Percentiles rank a stretch among this genome's conserved stretches.
Evolutionary conservation across 2,797 vertebrate species (phyloP).

Genomic region (Clarias platycephalus): DNA sequence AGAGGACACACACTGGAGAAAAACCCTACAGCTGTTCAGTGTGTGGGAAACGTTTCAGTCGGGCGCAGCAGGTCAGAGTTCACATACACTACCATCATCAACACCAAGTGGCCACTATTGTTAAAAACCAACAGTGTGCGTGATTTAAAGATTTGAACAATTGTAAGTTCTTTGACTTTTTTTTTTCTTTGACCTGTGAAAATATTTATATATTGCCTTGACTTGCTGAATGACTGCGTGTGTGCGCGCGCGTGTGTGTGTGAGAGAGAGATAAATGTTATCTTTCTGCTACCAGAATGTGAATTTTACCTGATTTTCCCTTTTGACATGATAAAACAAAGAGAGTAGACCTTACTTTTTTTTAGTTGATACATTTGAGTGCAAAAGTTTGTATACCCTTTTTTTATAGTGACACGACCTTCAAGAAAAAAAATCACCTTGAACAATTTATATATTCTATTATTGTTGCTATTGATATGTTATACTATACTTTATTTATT

Average conservation of each 20-base stretch:
- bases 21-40: constrained; percentile 44
- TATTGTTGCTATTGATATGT: no score
- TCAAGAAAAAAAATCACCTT: not conserved
- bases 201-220: constrained; percentile 12
- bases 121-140: constrained; percentile 29
- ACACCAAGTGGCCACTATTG: constrained; percentile 33
- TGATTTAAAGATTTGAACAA: not conserved
- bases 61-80: constrained; percentile 44
- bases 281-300: not conserved
- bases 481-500: no score
- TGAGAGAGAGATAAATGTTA: not conserved
- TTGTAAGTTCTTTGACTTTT: not conserved
- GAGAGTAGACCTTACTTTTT: not conserved
- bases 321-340: not conserved
- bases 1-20: constrained; percentile 50
- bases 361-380: not conserved
- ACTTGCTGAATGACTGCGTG: not conserved
- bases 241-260: not conserved
- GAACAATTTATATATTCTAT: not conserved
- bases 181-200: not conserved
- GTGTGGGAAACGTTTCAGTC: constrained; percentile 42
- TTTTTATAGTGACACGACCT: not conserved
- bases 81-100: constrained; percentile 45
- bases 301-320: not conserved
- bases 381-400: not conserved